These are phyloP conservation scores for Tipula helvola DNA, from an alignment of 2,888 invertebrate species.

Conservation along the genomic window DNA sequence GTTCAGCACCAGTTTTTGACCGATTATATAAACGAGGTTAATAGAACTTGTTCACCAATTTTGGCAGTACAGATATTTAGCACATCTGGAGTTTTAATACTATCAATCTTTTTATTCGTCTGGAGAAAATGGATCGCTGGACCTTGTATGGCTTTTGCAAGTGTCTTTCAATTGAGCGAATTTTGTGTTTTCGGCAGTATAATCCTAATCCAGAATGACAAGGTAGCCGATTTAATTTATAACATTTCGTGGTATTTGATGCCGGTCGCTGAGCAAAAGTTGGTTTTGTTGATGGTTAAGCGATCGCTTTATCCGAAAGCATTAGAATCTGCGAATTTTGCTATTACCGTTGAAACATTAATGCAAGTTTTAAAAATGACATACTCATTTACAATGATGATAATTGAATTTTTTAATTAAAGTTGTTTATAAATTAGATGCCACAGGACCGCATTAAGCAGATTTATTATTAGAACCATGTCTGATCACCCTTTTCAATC, in stretches of 20 bases:
- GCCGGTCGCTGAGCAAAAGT: not conserved
- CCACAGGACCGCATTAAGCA: not conserved
- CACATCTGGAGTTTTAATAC: not conserved
- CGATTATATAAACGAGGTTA: not conserved
- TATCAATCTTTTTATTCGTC: not conserved
- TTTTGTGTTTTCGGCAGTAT: not conserved
- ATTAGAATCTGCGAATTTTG: not conserved
- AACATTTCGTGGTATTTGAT: not conserved
- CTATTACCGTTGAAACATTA: not conserved
- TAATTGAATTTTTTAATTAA: not conserved
- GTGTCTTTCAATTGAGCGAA: not conserved
- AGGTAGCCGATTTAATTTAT: not conserved
- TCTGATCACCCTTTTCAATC: not conserved
- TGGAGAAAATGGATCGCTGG: not conserved
- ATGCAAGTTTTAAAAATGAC: not conserved
- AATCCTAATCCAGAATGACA: not conserved
- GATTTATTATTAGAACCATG: not conserved
- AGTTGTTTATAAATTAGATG: not conserved
- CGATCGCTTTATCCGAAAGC: not conserved
- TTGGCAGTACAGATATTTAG: not conserved
- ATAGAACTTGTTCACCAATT: not conserved
- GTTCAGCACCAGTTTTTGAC: not conserved
- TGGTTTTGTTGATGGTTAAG: not conserved
- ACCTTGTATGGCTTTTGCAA: not conserved
- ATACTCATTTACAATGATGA: not conserved